These are phyloP conservation scores for Archaeoteleia sp. DNA, from an alignment of 2,888 invertebrate genomes.

Conservation along the genomic window DNA sequence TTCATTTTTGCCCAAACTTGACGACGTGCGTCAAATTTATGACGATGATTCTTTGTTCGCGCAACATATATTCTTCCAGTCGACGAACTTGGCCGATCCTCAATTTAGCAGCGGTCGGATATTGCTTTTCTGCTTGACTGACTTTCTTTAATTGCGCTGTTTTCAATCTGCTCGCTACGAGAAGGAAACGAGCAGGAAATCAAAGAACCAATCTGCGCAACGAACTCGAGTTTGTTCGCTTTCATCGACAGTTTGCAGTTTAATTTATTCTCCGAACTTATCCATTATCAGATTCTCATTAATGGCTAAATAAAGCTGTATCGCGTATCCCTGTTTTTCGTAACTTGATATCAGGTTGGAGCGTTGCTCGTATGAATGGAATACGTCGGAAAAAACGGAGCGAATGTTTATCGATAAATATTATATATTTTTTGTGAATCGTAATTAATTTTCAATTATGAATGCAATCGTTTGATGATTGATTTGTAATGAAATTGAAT, in stretches of 20 bases:
- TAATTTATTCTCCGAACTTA: conserved; percentile 38
- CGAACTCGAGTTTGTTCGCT: conserved; percentile 46
- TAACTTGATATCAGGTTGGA: too few relatives aligned
- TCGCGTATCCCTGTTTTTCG: too few relatives aligned
- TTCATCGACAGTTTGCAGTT: conserved; percentile 38
- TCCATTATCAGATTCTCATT: conserved; percentile 21
- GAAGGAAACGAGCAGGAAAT: conserved; percentile 47
- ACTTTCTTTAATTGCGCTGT: conserved; percentile 54
- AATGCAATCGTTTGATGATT: too few relatives aligned
- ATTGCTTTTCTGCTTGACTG: conserved; percentile 48
- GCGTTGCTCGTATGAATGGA: too few relatives aligned
- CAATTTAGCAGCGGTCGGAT: conserved; percentile 44
- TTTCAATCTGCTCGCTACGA: conserved; percentile 41
- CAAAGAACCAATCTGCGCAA: conserved; percentile 49
- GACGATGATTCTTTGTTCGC: conserved; percentile 23
- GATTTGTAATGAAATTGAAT: too few relatives aligned
- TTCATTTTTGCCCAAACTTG: conserved; percentile 26
- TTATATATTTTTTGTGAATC: too few relatives aligned
- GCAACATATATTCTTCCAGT: conserved; percentile 29
- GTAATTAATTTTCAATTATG: too few relatives aligned
- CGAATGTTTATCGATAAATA: too few relatives aligned
- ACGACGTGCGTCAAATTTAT: conserved; percentile 39
- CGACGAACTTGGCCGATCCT: conserved; percentile 25
- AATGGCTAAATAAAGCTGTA: background rate
- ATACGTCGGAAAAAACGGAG: too few relatives aligned